A percentile compares a stretch with the other conserved stretches of the same genome.
phyloP scores from a whole-genome alignment of 2,888 invertebrate genomes.

The Amiota mariae region DNA sequence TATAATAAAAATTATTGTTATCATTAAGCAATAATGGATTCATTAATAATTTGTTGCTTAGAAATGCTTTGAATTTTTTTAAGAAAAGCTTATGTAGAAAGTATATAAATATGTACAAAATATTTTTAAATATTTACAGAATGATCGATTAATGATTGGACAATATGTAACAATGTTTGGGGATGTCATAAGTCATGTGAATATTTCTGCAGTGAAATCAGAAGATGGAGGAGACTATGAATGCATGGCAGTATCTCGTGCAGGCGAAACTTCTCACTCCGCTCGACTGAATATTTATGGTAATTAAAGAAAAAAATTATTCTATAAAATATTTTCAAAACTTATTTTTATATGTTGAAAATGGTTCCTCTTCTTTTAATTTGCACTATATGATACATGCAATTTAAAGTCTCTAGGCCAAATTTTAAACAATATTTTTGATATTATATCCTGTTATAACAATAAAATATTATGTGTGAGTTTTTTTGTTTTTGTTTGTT shows the following conservation, averaged over 20 bases:
- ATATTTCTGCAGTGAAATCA: conserved; percentile 87
- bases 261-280: conserved; percentile 85
- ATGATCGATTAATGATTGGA: conserved; percentile 86
- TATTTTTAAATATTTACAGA: conserved; percentile 60
- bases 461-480: too few relatives aligned
- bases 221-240: conserved; percentile 93
- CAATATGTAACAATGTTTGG: conserved; percentile 93
- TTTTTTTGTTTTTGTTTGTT: too few relatives aligned
- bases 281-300: conserved; percentile 91
- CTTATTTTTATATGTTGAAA: not conserved
- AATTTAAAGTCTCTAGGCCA: too few relatives aligned
- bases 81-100: not conserved
- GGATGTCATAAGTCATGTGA: conserved; percentile 92
- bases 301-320: conserved; percentile 58
- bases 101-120: not conserved
- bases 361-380: not conserved
- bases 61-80: not conserved
- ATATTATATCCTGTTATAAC: not conserved
- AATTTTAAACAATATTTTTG: too few relatives aligned
- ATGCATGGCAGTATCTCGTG: conserved; percentile 86
- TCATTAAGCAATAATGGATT: too few relatives aligned
- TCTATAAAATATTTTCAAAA: not conserved
- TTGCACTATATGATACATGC: too few relatives aligned
- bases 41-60: not conserved
- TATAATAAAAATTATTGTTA: too few relatives aligned